Conservation (phyloP, 2,888 invertebrate species). For the Trachelus tabidus region DNA sequence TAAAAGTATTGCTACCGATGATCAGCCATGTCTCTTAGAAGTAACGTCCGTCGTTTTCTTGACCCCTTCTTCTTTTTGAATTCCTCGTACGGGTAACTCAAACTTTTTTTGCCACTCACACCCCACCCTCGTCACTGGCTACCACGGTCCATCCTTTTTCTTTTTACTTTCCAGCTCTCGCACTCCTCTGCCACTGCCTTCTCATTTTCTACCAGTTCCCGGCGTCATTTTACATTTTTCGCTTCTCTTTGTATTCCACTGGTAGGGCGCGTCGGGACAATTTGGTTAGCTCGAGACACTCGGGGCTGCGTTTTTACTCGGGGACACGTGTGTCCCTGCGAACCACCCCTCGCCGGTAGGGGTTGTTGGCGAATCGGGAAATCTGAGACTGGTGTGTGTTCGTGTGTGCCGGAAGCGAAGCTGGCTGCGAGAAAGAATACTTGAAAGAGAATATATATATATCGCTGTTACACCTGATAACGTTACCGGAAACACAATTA, state of each 20-base stretch:
- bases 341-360: neutral
- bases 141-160: neutral
- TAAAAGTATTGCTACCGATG: neutral
- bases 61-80: neutral
- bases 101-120: too few species aligned
- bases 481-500: neutral
- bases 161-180: neutral
- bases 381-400: neutral
- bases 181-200: conserved; percentile 6
- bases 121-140: too few species aligned
- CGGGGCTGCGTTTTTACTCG: neutral
- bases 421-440: too few species aligned
- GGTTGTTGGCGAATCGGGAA: neutral
- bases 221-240: conserved; percentile 6
- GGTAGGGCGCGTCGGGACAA: conserved; percentile 21
- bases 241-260: conserved; percentile 30
- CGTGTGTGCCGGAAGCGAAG: neutral
- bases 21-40: neutral
- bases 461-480: neutral
- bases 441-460: too few species aligned
- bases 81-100: too few species aligned
- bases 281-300: conserved; percentile 26
- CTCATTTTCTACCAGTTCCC: conserved; percentile 12
- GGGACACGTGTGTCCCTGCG: neutral
- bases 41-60: neutral